Evolutionary conservation across 2,888 invertebrate species (phyloP).

Genomic region (Drosophila mimica): DNA sequence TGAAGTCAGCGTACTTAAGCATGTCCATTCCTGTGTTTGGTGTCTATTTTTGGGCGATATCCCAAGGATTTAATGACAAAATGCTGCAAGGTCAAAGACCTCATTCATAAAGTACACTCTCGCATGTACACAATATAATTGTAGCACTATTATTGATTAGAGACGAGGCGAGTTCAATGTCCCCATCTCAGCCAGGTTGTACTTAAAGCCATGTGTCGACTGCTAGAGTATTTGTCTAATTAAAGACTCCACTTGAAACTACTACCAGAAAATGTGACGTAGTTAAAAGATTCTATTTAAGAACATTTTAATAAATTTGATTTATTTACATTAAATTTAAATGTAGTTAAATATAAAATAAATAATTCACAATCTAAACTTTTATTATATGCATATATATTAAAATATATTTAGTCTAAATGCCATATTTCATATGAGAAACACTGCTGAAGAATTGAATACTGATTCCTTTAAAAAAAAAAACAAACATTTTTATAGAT

Average conservation of each 20-base stretch:
- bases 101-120: conserved; percentile 30
- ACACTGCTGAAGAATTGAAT: no score
- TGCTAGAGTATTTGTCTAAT: neutral
- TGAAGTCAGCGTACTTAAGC: conserved; percentile 18
- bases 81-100: conserved; percentile 68
- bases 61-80: conserved; percentile 54
- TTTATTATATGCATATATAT: neutral
- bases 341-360: neutral
- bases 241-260: neutral
- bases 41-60: conserved; percentile 56
- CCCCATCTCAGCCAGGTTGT: neutral
- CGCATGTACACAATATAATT: conserved; percentile 29
- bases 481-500: no score
- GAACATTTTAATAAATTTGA: neutral
- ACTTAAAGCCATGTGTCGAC: neutral
- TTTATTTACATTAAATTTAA: neutral
- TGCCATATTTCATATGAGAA: no score
- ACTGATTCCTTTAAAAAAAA: no score
- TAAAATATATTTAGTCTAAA: neutral
- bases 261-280: neutral
- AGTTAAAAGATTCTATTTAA: neutral
- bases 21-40: conserved; percentile 20
- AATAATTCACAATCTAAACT: neutral
- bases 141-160: conserved; percentile 1
- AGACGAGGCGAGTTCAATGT: conserved; percentile 45